Evolutionary conservation across 2,888 invertebrate species (phyloP), one percentile per base, ranked within the genome.

Genomic region (Hirtodrosophila histrioides): DNA sequence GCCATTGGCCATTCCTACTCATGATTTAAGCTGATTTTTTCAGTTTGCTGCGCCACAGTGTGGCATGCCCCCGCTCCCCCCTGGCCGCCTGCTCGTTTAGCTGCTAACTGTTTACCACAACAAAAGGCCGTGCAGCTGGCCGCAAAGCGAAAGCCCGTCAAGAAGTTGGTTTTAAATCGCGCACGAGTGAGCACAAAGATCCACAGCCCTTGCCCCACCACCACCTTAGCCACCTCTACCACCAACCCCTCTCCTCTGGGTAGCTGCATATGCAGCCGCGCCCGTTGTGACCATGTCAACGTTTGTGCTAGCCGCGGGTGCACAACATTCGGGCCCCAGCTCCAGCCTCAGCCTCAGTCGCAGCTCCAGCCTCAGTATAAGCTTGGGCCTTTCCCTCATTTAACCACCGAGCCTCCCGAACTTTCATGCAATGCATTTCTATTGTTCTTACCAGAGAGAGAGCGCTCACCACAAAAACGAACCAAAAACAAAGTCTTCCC

Each of bases 341-440:
- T 10, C 1, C 35, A 24, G 45, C 29, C 17, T 6, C 49, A 48
- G n/a, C 17, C 7, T 23, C 49, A 11, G 11, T n/a, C 29, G 12
- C n/a, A 11, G 5, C 12, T 45, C n/a, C 37, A 39, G 33, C 31
- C 9, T 4, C 29, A 23, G 33, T 33, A 37, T 31, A 29, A 29
- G 44, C 27, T 37, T 33, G 7, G 27, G 54, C 69, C 48, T 62
- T 63, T 56, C 50, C 39, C 61, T 58, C 69, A 49, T 62, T 60
- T 54, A 36, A 48, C 48, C 82, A 55, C 12, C 43, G 41, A 35
- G 39, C 53, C 58, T 39, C 37, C 60, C 40, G 27, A 58, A 69
- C 78, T 81, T 77, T 77, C 82, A 69, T 73, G 80, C 84, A 69
- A 60, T 86, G 83, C 79, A 82, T 82, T 86, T 81, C 81, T 81